phyloP scores from a whole-genome alignment of 1,140 invertebrate species.

The Nilaparvata lugens region DNA sequence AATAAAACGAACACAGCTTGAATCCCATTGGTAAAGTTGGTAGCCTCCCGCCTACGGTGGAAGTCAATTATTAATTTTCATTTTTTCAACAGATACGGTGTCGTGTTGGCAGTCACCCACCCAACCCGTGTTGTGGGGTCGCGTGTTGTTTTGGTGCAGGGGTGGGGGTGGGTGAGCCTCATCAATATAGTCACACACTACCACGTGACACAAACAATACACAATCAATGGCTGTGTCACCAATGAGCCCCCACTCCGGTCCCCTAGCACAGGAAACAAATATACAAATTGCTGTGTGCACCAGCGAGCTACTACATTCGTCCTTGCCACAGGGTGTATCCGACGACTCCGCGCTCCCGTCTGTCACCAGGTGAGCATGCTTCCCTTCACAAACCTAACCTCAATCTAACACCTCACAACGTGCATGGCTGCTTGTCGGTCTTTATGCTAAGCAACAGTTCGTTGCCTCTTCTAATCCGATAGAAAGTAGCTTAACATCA shows the following conservation, averaged over 20 bases:
- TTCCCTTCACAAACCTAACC: no score
- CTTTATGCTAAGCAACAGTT: no score
- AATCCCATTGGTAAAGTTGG: slow-evolving; percentile 6
- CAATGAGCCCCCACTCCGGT: slow-evolving; percentile 5
- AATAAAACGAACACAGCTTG: slow-evolving; percentile 5
- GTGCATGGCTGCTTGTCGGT: no score
- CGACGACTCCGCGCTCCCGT: no score
- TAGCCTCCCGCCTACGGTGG: background rate
- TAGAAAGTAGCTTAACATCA: no score
- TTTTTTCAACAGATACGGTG: slow-evolving; percentile 7
- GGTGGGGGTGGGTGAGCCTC: background rate
- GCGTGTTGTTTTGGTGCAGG: background rate
- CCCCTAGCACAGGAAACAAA: slow-evolving; percentile 4
- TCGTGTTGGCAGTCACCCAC: background rate
- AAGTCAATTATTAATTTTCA: slow-evolving; percentile 11
- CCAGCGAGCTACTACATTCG: background rate
- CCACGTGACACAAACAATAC: slow-evolving; percentile 12
- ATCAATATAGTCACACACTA: slow-evolving; percentile 9
- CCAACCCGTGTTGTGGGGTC: background rate
- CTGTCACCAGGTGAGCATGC: no score
- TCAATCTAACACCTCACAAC: no score
- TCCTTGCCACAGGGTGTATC: background rate
- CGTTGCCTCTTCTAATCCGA: no score
- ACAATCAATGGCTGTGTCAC: slow-evolving; percentile 13
- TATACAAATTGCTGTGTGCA: slow-evolving; percentile 10